Conservation (phyloP, 2,888 invertebrate genomes). For the Leptothorax acervorum region DNA sequence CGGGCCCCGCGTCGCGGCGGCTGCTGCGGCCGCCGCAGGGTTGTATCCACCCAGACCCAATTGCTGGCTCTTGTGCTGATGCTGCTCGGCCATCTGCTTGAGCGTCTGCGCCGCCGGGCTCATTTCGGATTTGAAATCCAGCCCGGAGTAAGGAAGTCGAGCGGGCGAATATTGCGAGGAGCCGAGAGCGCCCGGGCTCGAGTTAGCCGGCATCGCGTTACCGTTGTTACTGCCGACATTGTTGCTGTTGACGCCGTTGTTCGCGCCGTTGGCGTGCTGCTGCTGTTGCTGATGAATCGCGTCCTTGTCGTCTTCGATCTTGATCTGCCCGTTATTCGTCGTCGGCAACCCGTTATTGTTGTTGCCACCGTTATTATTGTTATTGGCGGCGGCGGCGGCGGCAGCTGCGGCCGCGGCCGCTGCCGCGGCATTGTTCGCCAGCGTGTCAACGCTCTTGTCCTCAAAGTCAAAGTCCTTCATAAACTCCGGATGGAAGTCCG, state of each 20-base stretch:
- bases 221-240: constrained; percentile 80
- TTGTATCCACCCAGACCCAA: constrained; percentile 88
- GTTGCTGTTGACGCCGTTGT: constrained; percentile 75
- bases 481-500: constrained; percentile 93
- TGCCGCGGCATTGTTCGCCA: constrained; percentile 71
- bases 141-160: constrained; percentile 86
- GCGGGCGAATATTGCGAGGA: constrained; percentile 86
- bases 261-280: constrained; percentile 64
- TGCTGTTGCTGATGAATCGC: constrained; percentile 77
- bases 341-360: constrained; percentile 70
- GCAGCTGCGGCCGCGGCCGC: constrained; percentile 71
- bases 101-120: constrained; percentile 97
- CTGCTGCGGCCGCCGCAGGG: constrained; percentile 82
- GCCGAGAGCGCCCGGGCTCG: constrained; percentile 84
- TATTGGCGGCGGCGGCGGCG: constrained; percentile 71
- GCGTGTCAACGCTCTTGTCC: constrained; percentile 85
- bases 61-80: constrained; percentile 93
- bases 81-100: constrained; percentile 99
- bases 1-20: constrained; percentile 84
- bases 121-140: constrained; percentile 88
- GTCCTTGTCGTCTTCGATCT: constrained; percentile 84
- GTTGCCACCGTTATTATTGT: constrained; percentile 63
- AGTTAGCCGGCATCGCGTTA: constrained; percentile 78
- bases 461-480: constrained; percentile 94
- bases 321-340: constrained; percentile 82